Evolutionary conservation across 2,797 vertebrate species (phyloP), one percentile per base, ranked within the genome.

Genomic region (Rhinatrema bivittatum): DNA sequence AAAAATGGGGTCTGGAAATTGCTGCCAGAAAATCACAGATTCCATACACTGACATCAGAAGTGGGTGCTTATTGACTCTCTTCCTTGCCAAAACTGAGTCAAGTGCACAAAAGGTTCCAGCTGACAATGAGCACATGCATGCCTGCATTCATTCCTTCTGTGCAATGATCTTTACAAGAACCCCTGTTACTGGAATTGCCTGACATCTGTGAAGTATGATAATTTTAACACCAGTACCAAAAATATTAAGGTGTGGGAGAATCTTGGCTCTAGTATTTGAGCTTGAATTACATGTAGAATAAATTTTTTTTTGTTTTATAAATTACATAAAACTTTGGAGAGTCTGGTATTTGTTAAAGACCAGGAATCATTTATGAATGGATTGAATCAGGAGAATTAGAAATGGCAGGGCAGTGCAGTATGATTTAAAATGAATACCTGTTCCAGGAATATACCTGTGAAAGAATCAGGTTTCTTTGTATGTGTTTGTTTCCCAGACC

Each of bases 91-190:
- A 49, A 31, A 15, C 9, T 7, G 14, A 22, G 32, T 30, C 49
- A 61, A 43, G 48, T 10, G 4, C 30, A 20, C 27, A 58, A 65
- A 60, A 32, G 16, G 27, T 11, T 5, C 18, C 32, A 36, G 29
- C 2, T 54, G 56, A 60, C 47, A 39, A 10, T 9, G 17, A 48
- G 6, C 6, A 10, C 18, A 1, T 30, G 6, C 32, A 20, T 36
- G 33, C n/a, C 39, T 50, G 35, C 49, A 18, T 20, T 24, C 23
- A 35, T 39, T 42, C 29, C 41, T 48, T 37, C 30, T 27, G 29
- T 13, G 15, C 25, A 30, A 17, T 9, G 25, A 57, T 28, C 20
- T 58, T n/a, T 45, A 57, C 28, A 24, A 39, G 40, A 39, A 36
- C 46, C 18, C 43, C n/a, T 25, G 24, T 32, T 32, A 28, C 25